Evolutionary conservation across 2,113 vertebrate species (phyloP).

Genomic region (Myiagra hebetior): DNA sequence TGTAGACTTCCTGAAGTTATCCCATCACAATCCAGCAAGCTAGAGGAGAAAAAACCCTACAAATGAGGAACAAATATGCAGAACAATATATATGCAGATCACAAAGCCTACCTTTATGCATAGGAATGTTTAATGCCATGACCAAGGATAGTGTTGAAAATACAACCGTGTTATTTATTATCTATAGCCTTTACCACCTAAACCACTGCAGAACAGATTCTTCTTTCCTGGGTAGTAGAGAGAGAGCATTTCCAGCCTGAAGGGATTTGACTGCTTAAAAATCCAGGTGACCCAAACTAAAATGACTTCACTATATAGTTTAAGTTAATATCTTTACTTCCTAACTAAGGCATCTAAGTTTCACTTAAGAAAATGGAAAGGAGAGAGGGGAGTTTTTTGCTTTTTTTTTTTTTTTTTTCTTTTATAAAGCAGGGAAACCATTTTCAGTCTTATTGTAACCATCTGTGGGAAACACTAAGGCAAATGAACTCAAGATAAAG

Average conservation of each 20-base stretch:
- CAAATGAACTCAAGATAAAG: not conserved
- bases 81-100: not conserved
- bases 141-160: not conserved
- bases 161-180: not conserved
- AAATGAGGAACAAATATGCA: not conserved
- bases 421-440: not conserved
- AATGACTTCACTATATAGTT: not conserved
- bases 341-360: not conserved
- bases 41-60: not conserved
- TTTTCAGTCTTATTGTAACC: constrained; percentile 18
- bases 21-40: not conserved
- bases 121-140: not conserved
- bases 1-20: not conserved
- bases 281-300: not conserved
- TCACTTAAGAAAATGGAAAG: not conserved
- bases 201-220: not conserved
- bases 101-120: not conserved
- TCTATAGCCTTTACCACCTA: not conserved
- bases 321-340: not conserved
- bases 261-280: not conserved
- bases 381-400: not conserved
- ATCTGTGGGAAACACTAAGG: constrained; percentile 23
- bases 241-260: not conserved
- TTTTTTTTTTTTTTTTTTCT: not conserved
- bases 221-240: not conserved